phyloP scores from a whole-genome alignment of 2,888 invertebrate genomes.

The Leptopilina myrica region DNA sequence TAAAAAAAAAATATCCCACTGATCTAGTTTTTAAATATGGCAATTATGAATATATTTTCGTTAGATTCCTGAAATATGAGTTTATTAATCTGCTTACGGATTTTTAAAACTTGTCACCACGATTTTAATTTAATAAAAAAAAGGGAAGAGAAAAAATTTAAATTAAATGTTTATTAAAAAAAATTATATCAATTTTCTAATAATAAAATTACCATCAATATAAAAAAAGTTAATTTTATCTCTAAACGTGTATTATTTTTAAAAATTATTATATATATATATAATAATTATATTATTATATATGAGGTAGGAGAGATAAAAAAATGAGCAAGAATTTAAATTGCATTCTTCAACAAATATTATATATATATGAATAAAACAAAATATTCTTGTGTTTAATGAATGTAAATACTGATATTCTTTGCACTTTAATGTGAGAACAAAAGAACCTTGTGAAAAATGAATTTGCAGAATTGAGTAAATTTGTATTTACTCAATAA shows the following conservation, averaged over 20 bases:
- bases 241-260: too few relatives aligned
- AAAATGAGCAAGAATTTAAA: background rate
- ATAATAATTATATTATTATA: too few relatives aligned
- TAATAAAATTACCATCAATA: too few relatives aligned
- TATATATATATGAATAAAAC: background rate
- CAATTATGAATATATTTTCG: background rate
- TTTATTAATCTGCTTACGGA: background rate
- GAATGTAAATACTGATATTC: conserved; percentile 10
- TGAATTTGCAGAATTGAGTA: conserved; percentile 19
- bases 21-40: background rate
- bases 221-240: too few relatives aligned
- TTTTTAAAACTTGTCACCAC: background rate
- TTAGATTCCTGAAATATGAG: too few relatives aligned
- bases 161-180: too few relatives aligned
- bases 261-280: too few relatives aligned
- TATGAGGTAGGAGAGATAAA: too few relatives aligned
- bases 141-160: too few relatives aligned
- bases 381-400: conserved; percentile 31
- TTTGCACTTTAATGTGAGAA: conserved; percentile 13
- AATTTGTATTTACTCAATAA: background rate
- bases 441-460: conserved; percentile 18
- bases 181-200: too few relatives aligned
- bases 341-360: conserved; percentile 32
- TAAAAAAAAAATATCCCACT: background rate
- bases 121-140: too few relatives aligned